Conservation (phyloP, 2,113 vertebrate genomes). For the Anguilla japonica region DNA sequence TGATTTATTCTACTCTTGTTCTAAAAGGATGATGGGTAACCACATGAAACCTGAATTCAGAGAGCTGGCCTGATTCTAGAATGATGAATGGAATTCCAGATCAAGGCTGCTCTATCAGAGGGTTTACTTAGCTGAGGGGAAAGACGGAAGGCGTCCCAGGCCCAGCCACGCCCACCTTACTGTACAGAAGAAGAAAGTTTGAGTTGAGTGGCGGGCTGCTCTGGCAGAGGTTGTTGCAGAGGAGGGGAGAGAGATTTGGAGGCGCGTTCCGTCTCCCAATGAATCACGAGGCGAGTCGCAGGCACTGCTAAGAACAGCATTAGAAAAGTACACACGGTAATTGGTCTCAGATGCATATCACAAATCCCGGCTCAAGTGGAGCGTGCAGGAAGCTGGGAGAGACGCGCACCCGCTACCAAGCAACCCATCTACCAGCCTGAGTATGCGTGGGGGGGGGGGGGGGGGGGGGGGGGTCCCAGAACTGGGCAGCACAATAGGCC, state of each 20-base stretch:
- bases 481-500: too few species aligned
- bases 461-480: too few species aligned
- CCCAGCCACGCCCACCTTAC: not conserved
- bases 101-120: not conserved
- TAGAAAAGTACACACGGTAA: constrained; percentile 4
- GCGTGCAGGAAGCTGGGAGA: not conserved
- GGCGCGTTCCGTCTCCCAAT: not conserved
- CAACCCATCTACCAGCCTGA: not conserved
- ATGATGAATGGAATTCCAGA: not conserved
- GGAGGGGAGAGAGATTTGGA: not conserved
- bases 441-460: not conserved
- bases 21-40: not conserved
- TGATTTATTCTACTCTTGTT: not conserved
- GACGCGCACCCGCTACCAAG: not conserved
- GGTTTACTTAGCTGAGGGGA: not conserved
- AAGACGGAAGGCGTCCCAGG: not conserved
- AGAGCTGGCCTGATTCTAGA: not conserved
- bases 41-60: not conserved
- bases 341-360: constrained; percentile 4
- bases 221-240: not conserved
- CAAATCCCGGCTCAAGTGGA: not conserved
- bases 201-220: not conserved
- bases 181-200: not conserved
- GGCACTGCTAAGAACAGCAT: constrained; percentile 5
- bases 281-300: not conserved